Conservation (phyloP, 2,113 vertebrate genomes). For the Pteropus alecto region DNA sequence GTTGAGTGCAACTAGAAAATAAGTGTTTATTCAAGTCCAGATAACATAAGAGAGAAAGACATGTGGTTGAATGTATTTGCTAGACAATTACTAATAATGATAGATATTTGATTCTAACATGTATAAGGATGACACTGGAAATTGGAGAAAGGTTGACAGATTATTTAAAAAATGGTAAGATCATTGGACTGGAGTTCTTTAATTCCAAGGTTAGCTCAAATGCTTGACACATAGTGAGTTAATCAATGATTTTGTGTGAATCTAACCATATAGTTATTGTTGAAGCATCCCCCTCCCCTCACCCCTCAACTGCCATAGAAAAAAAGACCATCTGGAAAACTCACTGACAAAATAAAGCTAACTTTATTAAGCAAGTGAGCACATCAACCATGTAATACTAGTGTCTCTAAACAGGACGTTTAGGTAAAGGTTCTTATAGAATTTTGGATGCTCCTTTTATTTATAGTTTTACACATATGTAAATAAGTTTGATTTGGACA, state of each 20-base stretch:
- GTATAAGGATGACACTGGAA: neutral
- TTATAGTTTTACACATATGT: neutral
- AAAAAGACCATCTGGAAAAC: neutral
- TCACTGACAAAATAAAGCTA: neutral
- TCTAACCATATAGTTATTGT: neutral
- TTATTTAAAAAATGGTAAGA: neutral
- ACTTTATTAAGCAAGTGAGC: neutral
- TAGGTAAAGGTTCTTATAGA: neutral
- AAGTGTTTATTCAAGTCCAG: neutral
- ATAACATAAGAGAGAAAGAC: neutral
- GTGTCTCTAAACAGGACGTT: neutral
- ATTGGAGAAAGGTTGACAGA: neutral
- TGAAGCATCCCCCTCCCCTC: accelerated
- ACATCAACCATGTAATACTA: neutral
- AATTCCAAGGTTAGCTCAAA: neutral
- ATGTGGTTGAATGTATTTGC: neutral
- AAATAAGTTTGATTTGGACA: neutral
- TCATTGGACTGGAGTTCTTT: neutral
- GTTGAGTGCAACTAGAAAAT: neutral
- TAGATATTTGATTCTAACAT: neutral
- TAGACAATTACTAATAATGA: neutral
- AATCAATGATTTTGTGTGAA: neutral
- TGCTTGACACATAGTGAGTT: neutral
- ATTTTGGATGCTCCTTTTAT: neutral
- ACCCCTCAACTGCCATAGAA: neutral